These are phyloP conservation scores for Sinotaia quadrata DNA, from an alignment of 2,888 invertebrate species.

Conservation along the genomic window DNA sequence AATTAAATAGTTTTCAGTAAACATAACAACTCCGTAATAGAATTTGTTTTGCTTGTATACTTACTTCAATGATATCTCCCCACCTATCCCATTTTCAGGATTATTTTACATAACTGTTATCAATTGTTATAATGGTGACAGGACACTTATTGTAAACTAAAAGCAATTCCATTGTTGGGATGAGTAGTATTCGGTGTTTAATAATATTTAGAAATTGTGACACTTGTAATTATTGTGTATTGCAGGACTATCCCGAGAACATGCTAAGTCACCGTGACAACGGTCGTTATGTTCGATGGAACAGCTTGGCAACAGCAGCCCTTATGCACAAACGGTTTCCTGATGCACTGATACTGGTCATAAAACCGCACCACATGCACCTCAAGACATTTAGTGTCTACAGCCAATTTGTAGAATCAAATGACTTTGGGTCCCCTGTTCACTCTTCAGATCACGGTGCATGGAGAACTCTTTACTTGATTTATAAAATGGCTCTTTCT, in stretches of 20 bases:
- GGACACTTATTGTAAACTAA: too few relatives aligned
- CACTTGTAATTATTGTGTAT: too few relatives aligned
- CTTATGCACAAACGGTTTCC: conserved; percentile 82
- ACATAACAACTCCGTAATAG: too few relatives aligned
- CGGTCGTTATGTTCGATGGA: conserved; percentile 84
- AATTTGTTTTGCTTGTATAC: too few relatives aligned
- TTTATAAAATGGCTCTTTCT: conserved; percentile 66
- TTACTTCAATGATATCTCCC: too few relatives aligned
- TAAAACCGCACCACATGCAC: conserved; percentile 79
- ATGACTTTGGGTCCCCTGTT: conserved; percentile 84
- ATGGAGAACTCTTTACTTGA: conserved; percentile 77
- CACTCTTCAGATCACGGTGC: conserved; percentile 83
- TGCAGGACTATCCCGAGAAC: conserved; percentile 86
- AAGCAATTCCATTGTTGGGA: too few relatives aligned
- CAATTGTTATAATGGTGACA: too few relatives aligned
- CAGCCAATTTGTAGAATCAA: conserved; percentile 88
- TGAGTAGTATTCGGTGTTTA: too few relatives aligned
- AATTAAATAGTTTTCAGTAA: too few relatives aligned
- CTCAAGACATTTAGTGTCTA: conserved; percentile 89
- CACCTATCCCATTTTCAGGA: too few relatives aligned
- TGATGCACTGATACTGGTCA: conserved; percentile 67
- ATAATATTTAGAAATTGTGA: too few relatives aligned
- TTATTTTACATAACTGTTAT: too few relatives aligned
- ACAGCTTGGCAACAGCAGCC: conserved; percentile 83
- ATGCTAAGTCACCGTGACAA: conserved; percentile 86